Base-by-base conservation (phyloP, 2,113 vertebrate species). In the Varanus salvator region DNA sequence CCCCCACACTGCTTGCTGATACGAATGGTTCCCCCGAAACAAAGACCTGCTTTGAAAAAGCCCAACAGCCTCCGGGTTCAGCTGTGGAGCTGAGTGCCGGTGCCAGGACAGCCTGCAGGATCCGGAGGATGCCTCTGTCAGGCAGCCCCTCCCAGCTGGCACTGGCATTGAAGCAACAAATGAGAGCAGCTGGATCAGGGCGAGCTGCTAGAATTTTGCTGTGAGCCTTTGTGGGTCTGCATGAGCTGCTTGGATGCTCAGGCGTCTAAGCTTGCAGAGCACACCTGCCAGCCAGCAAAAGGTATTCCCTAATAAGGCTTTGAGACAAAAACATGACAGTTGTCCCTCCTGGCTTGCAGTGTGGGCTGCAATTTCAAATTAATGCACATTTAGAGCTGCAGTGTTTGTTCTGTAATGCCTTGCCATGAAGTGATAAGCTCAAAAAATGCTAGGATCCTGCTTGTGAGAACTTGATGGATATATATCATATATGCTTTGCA, bases 31-130 rank as follows among this genome's bases (percentile, higher is more conserved):
- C 71, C 87, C 52, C 23, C 52, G 29, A 72, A 84, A 89, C 88
- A 89, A 89, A 89, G 81, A 29, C 21, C 88, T 34, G 38, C 72
- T 84, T 89, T 89, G 81, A 78, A 84, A 84, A 89, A 38, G 57
- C 29, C 88, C 31, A 84, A 6, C 60, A 84, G 60, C 44, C 57
- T 44, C 74, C 5, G n/a, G 48, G 87, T 71, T 88, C 87, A 88
- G 87, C 77, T 88, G 87, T 68, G 31, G 81, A 89, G 57, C 23
- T 19, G 31, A 54, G 64, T 77, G 31, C 31, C 52, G 57, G 57
- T 89, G 88, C 88, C 88, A 89, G 57, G 75, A 27, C 81, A 69
- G 82, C 88, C 77, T 8, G 29, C 48, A 80, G 77, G 60, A 68
- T 50, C 44, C 27, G 57, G 64, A 80, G 64, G 60, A 69, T 80